Conservation (phyloP, 2,888 invertebrate species). For the Zhuqinia jingwanae region DNA sequence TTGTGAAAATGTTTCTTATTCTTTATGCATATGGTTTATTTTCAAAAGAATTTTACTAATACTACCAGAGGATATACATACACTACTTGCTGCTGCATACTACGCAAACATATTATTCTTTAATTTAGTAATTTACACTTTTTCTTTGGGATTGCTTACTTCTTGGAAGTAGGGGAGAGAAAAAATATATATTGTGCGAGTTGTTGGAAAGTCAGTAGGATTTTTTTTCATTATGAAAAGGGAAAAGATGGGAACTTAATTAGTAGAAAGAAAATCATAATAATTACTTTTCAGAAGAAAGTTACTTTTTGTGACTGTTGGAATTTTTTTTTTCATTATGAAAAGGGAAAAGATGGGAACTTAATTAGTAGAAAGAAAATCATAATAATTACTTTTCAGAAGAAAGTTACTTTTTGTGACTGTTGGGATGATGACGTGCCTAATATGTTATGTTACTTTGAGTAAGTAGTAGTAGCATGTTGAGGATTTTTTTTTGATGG, state of each 20-base stretch:
- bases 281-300: conserved; percentile 53
- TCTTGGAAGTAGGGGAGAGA: too few species aligned
- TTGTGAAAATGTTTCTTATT: conserved; percentile 1
- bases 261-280: conserved; percentile 31
- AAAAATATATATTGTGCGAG: too few species aligned
- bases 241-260: conserved; percentile 8
- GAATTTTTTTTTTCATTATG: neutral
- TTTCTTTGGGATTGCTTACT: neutral
- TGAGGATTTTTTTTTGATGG: neutral
- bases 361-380: conserved; percentile 46
- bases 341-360: neutral
- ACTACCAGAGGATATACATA: neutral
- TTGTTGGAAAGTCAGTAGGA: too few species aligned
- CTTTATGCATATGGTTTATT: too few species aligned
- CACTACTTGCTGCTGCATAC: too few species aligned
- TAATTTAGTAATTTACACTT: conserved; percentile 24
- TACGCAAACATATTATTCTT: neutral
- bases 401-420: conserved; percentile 24
- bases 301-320: neutral
- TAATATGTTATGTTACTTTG: neutral
- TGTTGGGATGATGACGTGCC: too few species aligned
- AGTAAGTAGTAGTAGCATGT: neutral
- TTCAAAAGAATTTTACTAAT: neutral
- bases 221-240: neutral
- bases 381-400: conserved; percentile 44